phyloP scores from a whole-genome alignment of 2,113 vertebrate species.

The Rhadina sibilatrix region DNA sequence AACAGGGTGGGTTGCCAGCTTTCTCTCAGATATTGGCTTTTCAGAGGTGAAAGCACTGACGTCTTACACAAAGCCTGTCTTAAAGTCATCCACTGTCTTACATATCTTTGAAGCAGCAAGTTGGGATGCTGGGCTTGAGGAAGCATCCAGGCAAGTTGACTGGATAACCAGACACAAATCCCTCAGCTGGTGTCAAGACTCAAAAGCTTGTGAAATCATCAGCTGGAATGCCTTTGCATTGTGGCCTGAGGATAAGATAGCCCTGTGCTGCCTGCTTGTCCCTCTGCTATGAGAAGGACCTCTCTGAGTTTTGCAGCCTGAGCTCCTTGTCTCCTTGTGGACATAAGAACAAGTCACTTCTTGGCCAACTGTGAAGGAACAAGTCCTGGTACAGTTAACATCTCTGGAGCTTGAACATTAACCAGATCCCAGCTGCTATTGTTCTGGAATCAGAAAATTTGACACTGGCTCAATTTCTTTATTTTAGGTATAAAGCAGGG shows the following conservation, averaged over 20 bases:
- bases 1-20: neutral
- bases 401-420: neutral
- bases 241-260: neutral
- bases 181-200: neutral
- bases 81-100: neutral
- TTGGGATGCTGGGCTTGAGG: neutral
- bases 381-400: neutral
- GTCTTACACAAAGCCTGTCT: neutral
- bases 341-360: neutral
- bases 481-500: neutral
- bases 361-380: neutral
- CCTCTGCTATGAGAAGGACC: neutral
- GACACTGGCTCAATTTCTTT: neutral
- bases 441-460: neutral
- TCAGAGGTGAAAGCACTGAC: neutral
- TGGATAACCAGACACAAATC: neutral
- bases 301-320: neutral
- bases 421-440: neutral
- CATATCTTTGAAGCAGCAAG: neutral
- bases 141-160: neutral
- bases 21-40: neutral
- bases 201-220: neutral
- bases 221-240: neutral
- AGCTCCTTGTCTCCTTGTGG: neutral
- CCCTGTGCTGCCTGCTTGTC: neutral